Conservation (phyloP, 2,797 vertebrate genomes). For the Meda fulgida region DNA sequence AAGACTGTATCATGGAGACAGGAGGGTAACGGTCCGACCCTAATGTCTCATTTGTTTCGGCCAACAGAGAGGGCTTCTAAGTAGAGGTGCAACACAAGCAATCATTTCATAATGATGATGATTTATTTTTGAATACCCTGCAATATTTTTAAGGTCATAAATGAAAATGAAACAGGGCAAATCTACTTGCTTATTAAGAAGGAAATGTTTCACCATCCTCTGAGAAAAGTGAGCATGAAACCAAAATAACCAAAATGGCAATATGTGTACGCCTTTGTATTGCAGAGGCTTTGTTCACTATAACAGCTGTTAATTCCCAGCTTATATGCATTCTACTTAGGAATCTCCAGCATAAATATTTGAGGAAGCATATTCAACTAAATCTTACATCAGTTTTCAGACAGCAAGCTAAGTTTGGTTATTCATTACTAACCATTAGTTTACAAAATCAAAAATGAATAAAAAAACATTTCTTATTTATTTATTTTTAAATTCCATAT, state of each 20-base stretch:
- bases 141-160: conserved; percentile 69
- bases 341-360: conserved; percentile 13
- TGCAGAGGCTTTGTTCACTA: conserved; percentile 45
- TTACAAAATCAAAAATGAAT: neutral
- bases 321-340: neutral
- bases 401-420: neutral
- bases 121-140: conserved; percentile 75
- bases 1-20: conserved; percentile 13
- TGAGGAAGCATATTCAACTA: neutral
- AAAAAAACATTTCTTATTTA: neutral
- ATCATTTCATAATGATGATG: conserved; percentile 79
- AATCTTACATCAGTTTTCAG: neutral
- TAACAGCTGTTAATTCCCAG: neutral
- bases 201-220: conserved; percentile 34
- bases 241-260: conserved; percentile 49
- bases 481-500: neutral
- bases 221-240: conserved; percentile 29
- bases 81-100: conserved; percentile 66
- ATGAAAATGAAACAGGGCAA: conserved; percentile 38
- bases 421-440: neutral
- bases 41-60: conserved; percentile 44
- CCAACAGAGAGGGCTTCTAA: conserved; percentile 74
- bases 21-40: conserved; percentile 21
- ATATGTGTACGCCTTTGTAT: conserved; percentile 27
- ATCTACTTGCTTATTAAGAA: conserved; percentile 35